phyloP scores from a whole-genome alignment of 2,888 invertebrate species.

The Helicoverpa assulta region DNA sequence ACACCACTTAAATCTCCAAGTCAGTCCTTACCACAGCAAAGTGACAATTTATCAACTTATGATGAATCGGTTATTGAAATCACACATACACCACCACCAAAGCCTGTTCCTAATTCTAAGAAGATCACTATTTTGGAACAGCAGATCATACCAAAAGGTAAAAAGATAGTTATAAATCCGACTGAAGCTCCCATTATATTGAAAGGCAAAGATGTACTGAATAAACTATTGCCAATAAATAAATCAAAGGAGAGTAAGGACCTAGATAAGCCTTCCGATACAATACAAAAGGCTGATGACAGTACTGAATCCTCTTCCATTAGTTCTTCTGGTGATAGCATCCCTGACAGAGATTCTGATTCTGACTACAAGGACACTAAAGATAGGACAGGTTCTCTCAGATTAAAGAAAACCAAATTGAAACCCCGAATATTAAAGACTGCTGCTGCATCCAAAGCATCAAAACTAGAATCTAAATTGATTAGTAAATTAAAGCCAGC shows the following conservation, averaged over 20 bases:
- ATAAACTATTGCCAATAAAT: slow-evolving; percentile 76
- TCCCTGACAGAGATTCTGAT: slow-evolving; percentile 91
- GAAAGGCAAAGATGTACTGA: slow-evolving; percentile 83
- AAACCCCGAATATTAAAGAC: slow-evolving; percentile 84
- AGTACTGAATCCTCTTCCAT: slow-evolving; percentile 86
- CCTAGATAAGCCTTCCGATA: slow-evolving; percentile 70
- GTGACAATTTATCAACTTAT: slow-evolving; percentile 76
- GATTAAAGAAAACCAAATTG: slow-evolving; percentile 77
- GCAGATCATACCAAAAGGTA: slow-evolving; percentile 87
- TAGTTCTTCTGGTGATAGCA: slow-evolving; percentile 89
- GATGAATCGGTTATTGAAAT: slow-evolving; percentile 87
- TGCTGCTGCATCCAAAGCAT: slow-evolving; percentile 68
- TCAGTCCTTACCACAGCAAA: slow-evolving; percentile 81
- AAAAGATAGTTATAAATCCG: slow-evolving; percentile 82
- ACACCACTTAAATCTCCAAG: slow-evolving; percentile 93
- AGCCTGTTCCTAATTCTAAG: slow-evolving; percentile 83
- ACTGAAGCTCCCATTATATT: slow-evolving; percentile 78
- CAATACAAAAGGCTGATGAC: slow-evolving; percentile 84
- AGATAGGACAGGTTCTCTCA: slow-evolving; percentile 75
- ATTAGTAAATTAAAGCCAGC: slow-evolving; percentile 76
- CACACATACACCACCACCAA: slow-evolving; percentile 83
- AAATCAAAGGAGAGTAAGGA: slow-evolving; percentile 77
- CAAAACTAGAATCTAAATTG: slow-evolving; percentile 77
- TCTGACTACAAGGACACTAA: slow-evolving; percentile 90
- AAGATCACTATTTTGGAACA: slow-evolving; percentile 88